Base-by-base conservation (phyloP, 1,140 invertebrate species). In the Caenorhabditis briggsae region DNA sequence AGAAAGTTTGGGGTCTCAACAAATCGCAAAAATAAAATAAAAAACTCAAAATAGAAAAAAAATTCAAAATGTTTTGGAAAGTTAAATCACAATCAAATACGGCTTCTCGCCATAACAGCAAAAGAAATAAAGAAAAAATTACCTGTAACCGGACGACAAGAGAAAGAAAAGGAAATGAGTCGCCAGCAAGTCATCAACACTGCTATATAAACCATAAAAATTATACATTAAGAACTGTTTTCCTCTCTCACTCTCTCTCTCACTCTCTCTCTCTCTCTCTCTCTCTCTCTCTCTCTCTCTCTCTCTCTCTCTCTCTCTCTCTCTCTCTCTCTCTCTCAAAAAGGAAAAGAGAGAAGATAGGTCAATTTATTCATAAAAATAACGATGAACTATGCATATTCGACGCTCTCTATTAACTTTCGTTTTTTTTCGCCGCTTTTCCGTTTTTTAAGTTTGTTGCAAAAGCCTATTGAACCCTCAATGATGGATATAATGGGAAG, bases 351-450 rank as follows among this genome's bases (percentile, higher is more conserved):
- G 33, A 33, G 33, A 33, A 33, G 33, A 33, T 33, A 33, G 23
- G 59, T 61, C 59, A 61, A 61, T 61, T 61, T 61, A 61, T 61
- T 61, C 59, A 61, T 61, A 61, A 61, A 53, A 61, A 61, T 61
- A 61, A 61, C 59, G 59, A 61, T 61, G 59, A 61, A 61, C 59
- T 61, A 61, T 61, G 59, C 59, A 61, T 61, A 61, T 61, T 61
- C 59, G 8, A 61, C 59, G 23, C 23, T 61, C 14, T 61, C 59
- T 61, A 58, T 58, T 58, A 58, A 58, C 56, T 58, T 58, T 58
- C 56, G 59, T 61, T 61, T 61, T 61, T 61, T 58, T n/a, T 14
- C 59, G 16, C 56, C n/a, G 14, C n/a, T n/a, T 58, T 61, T 9
- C 23, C 59, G 20, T 61, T 61, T 61, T 61, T 61, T 12, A 3